phyloP scores from a whole-genome alignment of 2,888 invertebrate genomes.

The Mimachlamys varia region DNA sequence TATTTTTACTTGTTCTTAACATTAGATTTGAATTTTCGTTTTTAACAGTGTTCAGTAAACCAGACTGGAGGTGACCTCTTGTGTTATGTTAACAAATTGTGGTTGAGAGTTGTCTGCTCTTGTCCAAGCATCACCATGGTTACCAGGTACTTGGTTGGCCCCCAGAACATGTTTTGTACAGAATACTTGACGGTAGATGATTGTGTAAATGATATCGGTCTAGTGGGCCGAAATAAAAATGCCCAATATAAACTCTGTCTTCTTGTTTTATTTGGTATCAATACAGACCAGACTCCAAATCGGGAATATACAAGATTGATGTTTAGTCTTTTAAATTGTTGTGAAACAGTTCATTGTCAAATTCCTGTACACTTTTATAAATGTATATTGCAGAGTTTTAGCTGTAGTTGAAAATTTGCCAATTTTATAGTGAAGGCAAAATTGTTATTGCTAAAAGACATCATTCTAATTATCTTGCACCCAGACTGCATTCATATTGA shows the following conservation, averaged over 20 bases:
- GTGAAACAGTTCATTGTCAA: no score
- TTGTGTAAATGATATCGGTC: conserved; percentile 46
- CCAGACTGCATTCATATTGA: no score
- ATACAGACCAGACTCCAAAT: background rate
- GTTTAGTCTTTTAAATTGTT: background rate
- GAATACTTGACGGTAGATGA: conserved; percentile 47
- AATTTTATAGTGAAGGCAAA: no score
- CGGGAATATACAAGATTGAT: background rate
- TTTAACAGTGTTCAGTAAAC: background rate
- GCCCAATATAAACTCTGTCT: conserved; percentile 18
- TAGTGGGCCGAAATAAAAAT: conserved; percentile 47
- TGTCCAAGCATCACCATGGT: conserved; percentile 42
- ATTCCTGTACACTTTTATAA: no score
- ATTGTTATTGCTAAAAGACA: no score
- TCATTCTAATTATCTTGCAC: no score
- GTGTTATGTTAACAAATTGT: background rate
- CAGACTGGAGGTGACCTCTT: background rate
- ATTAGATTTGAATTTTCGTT: background rate
- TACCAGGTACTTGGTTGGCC: conserved; percentile 41
- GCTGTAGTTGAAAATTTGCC: no score
- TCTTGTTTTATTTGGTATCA: background rate
- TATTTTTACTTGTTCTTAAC: background rate
- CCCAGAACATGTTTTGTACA: conserved; percentile 49
- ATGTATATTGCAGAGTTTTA: no score
- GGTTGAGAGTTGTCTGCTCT: background rate